Evolutionary conservation across 2,797 vertebrate species (phyloP).

Genomic region (Vipera ursinii): DNA sequence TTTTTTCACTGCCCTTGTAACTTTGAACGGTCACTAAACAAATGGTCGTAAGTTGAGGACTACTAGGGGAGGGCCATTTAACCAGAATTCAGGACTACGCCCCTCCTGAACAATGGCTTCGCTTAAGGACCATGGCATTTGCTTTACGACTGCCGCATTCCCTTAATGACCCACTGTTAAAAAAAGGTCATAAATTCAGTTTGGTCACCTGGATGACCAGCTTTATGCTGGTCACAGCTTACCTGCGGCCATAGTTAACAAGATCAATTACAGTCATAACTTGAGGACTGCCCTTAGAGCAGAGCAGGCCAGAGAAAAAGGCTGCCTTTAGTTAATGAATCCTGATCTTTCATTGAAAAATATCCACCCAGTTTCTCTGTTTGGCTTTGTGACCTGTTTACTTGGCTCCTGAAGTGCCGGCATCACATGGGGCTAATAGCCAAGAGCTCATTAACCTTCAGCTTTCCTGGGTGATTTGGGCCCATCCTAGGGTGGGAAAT

Average conservation of each 20-base stretch:
- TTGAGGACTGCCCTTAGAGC: neutral
- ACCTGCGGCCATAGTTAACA: neutral
- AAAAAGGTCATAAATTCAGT: neutral
- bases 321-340: neutral
- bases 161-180: neutral
- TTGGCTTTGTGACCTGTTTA: neutral
- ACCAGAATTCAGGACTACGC: too few species aligned
- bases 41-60: neutral
- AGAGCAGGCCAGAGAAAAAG: neutral
- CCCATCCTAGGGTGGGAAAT: neutral
- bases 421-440: neutral
- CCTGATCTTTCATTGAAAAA: neutral
- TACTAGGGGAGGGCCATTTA: neutral
- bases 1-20: neutral
- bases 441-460: neutral
- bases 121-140: accelerated
- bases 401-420: neutral
- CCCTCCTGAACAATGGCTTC: neutral
- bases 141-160: neutral
- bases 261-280: neutral
- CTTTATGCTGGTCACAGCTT: neutral
- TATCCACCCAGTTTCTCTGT: neutral
- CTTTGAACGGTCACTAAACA: neutral
- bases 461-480: too few species aligned
- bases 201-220: neutral